A percentile compares a stretch with the other conserved stretches of the same genome.
phyloP scores from a whole-genome alignment of 2,888 invertebrate genomes.

The Melanophora roralis region DNA sequence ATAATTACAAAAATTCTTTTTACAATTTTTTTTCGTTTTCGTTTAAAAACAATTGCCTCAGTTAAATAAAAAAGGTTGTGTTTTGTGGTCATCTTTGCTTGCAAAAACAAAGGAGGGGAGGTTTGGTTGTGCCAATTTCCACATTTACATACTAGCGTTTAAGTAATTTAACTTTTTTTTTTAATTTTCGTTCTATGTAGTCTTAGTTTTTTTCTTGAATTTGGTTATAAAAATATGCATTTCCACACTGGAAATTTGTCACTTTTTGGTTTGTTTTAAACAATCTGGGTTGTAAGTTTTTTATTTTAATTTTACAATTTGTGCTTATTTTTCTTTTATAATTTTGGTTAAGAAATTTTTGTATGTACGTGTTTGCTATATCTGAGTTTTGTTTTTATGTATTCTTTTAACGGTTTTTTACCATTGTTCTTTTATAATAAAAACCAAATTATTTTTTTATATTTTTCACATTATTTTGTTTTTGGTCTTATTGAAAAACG shows the following conservation, averaged over 20 bases:
- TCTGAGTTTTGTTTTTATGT: not conserved
- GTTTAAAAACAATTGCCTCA: not conserved
- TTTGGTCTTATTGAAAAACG: slow-evolving; percentile 49
- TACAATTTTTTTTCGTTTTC: not conserved
- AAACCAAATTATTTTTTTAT: not conserved
- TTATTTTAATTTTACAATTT: slow-evolving; percentile 26
- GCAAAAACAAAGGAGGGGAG: not conserved
- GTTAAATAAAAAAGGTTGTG: not conserved
- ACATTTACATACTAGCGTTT: not conserved
- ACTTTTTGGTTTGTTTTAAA: not conserved
- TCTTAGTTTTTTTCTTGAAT: not conserved
- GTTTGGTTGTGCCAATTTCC: not conserved
- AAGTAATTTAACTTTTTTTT: not conserved
- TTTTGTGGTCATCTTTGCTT: not conserved
- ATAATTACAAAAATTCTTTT: slow-evolving; percentile 17
- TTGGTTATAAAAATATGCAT: not conserved
- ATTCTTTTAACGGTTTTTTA: slow-evolving; percentile 7
- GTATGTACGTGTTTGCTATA: slow-evolving; percentile 13
- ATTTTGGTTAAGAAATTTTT: slow-evolving; percentile 13
- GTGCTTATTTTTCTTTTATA: slow-evolving; percentile 35
- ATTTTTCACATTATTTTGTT: not conserved
- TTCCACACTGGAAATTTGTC: slow-evolving; percentile 17
- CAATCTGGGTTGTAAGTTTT: not conserved
- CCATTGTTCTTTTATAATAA: slow-evolving; percentile 11
- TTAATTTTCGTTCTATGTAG: not conserved